phyloP scores from a whole-genome alignment of 2,113 vertebrate genomes.

The Dromas ardeola region DNA sequence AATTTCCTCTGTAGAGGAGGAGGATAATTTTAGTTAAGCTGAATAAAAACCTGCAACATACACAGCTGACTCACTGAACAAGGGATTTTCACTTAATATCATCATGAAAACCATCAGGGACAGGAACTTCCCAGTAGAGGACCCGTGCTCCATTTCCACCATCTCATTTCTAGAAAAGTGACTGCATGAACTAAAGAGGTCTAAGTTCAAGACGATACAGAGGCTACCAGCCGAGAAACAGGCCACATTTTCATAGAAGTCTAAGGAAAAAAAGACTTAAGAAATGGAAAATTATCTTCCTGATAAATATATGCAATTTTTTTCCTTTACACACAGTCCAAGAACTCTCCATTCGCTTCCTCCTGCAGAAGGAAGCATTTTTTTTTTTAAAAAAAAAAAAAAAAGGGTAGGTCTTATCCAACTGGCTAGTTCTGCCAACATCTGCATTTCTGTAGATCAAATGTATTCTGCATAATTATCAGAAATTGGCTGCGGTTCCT shows the following conservation, averaged over 20 bases:
- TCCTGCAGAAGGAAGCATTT: not conserved
- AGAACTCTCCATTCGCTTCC: not conserved
- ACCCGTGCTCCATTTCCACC: not conserved
- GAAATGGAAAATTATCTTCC: rapidly evolving
- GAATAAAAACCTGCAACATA: not conserved
- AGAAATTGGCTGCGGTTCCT: not conserved
- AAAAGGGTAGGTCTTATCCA: not conserved
- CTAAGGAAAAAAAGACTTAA: too few relatives aligned
- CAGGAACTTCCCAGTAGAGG: not conserved
- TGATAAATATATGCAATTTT: not conserved
- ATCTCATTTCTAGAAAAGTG: not conserved
- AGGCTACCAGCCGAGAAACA: not conserved
- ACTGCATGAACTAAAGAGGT: not conserved
- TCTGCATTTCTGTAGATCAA: not conserved
- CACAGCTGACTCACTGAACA: rapidly evolving
- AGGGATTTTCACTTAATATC: not conserved
- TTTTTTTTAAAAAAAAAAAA: not conserved
- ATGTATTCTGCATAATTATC: not conserved
- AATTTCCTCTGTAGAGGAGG: not conserved
- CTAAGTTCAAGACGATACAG: not conserved
- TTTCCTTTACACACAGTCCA: not conserved
- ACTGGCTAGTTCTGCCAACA: not conserved
- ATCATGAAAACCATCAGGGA: not conserved
- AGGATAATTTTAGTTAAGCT: rapidly evolving
- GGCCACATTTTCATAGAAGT: not conserved